Conservation (phyloP, 2,113 vertebrate species). For the Antechinus flavipes region DNA sequence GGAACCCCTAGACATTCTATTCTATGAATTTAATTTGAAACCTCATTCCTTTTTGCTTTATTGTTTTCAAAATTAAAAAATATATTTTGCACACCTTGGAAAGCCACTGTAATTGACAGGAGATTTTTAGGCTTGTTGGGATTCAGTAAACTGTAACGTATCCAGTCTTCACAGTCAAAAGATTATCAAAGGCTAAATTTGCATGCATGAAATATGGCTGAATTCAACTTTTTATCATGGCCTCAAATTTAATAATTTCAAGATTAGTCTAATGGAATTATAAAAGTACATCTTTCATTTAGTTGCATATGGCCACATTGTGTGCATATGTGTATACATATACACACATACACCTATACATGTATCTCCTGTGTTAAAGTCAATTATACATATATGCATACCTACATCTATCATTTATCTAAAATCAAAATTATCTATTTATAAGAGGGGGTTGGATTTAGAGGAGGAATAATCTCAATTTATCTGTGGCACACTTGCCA, state of each 20-base stretch:
- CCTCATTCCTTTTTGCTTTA: neutral
- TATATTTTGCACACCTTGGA: neutral
- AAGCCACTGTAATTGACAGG: neutral
- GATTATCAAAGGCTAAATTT: neutral
- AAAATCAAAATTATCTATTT: too few relatives aligned
- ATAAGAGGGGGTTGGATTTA: neutral
- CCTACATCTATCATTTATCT: neutral
- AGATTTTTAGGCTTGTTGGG: neutral
- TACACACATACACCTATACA: neutral
- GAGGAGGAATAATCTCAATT: neutral
- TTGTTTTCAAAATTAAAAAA: slow-evolving; percentile 27
- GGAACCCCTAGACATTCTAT: neutral
- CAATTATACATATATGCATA: neutral
- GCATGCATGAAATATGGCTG: neutral
- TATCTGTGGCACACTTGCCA: slow-evolving; percentile 18
- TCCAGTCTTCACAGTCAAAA: neutral
- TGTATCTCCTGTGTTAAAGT: neutral
- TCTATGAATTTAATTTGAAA: neutral
- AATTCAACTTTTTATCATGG: neutral
- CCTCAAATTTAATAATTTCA: neutral
- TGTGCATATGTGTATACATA: neutral
- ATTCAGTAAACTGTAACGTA: neutral
- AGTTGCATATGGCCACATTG: neutral
- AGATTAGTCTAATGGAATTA: neutral
- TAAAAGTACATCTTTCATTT: neutral